Conservation (phyloP, 2,797 vertebrate species). For the Helostoma temminkii region DNA sequence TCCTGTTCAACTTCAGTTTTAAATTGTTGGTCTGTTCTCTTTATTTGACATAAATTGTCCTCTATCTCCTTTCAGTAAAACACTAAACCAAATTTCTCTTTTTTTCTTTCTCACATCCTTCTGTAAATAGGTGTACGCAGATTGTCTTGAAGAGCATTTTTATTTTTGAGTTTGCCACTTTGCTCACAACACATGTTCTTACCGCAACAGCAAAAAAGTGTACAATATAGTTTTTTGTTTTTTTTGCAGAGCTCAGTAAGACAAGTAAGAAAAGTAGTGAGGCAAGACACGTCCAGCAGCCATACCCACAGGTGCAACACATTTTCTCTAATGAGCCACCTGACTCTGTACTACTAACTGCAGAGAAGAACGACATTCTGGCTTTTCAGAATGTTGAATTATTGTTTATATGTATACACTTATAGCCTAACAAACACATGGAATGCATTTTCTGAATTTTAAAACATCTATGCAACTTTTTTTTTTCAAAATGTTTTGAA, state of each 20-base stretch:
- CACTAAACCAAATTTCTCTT: neutral
- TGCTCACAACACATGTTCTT: neutral
- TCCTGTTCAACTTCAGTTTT: too few relatives aligned
- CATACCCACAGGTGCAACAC: too few relatives aligned
- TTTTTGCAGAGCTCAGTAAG: neutral
- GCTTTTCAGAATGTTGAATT: too few relatives aligned
- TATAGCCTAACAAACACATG: neutral
- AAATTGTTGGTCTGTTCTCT: too few relatives aligned
- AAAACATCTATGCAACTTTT: too few relatives aligned
- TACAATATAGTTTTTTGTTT: neutral
- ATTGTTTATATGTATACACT: too few relatives aligned
- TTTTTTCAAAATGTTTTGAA: neutral
- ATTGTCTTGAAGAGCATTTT: neutral
- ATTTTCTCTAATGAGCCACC: neutral
- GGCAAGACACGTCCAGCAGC: neutral
- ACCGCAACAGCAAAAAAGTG: too few relatives aligned
- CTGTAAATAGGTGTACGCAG: neutral
- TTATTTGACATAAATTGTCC: too few relatives aligned
- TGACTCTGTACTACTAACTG: neutral
- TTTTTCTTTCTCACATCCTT: constrained; percentile 1
- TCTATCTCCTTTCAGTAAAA: neutral
- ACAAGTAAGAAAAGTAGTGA: neutral
- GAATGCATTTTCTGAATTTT: neutral
- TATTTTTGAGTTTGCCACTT: neutral
- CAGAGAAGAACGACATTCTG: too few relatives aligned